A percentile compares a stretch with the other conserved stretches of the same genome.
phyloP scores from a whole-genome alignment of 2,113 vertebrate species.

The Pituophis catenifer region DNA sequence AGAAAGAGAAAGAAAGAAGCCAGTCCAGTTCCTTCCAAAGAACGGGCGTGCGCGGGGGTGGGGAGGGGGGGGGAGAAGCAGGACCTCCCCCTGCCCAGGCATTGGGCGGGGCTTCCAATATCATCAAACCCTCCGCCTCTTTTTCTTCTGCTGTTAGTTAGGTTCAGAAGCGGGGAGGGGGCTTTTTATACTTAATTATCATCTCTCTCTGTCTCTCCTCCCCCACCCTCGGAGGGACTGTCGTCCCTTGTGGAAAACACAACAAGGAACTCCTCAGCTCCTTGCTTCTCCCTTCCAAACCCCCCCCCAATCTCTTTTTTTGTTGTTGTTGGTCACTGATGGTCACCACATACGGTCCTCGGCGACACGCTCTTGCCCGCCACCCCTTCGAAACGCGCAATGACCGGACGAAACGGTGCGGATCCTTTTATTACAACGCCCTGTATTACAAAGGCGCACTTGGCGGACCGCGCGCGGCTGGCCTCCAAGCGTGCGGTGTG shows the following conservation, averaged over 20 bases:
- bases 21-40: slow-evolving; percentile 73
- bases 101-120: slow-evolving; percentile 69
- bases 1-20: slow-evolving; percentile 18
- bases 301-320: no score
- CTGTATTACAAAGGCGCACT: neutral
- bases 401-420: neutral
- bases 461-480: neutral
- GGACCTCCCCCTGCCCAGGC: slow-evolving; percentile 71
- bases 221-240: neutral
- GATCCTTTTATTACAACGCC: neutral
- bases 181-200: neutral
- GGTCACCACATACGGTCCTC: neutral
- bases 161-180: neutral
- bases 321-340: neutral
- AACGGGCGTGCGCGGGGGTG: slow-evolving; percentile 53
- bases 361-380: neutral
- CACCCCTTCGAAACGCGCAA: neutral
- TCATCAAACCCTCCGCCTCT: slow-evolving; percentile 46
- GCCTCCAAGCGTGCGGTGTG: neutral
- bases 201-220: neutral
- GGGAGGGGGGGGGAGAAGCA: slow-evolving; percentile 78
- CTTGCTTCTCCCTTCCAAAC: no score
- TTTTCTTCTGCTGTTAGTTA: neutral
- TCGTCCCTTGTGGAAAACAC: neutral
- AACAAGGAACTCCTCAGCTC: neutral